Percentiles rank a stretch among this genome's conserved stretches.
Conservation (phyloP, 2,113 vertebrate species). For the Urocitellus parryii region DNA sequence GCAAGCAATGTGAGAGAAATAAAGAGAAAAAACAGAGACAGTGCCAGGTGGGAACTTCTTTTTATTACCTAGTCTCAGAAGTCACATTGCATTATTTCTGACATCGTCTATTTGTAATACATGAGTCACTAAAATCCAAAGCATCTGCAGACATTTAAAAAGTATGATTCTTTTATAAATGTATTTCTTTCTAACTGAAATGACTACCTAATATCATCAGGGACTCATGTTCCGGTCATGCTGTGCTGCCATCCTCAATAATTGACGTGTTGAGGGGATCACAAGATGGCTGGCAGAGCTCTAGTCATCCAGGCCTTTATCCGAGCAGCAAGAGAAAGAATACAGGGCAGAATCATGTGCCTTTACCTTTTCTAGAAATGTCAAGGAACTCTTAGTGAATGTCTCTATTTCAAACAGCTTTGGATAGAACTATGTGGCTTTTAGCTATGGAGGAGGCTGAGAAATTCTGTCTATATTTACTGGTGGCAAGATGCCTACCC, state of each 20-base stretch:
- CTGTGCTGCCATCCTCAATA: neutral
- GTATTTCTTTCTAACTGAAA: neutral
- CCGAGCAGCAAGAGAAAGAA: neutral
- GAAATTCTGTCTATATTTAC: neutral
- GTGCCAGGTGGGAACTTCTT: neutral
- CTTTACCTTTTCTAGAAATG: neutral
- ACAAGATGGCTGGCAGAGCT: neutral
- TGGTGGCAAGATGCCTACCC: neutral
- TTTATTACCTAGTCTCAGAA: neutral
- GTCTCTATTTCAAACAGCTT: neutral
- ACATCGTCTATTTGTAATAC: neutral
- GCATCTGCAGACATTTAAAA: slow-evolving; percentile 25
- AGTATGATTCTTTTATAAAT: neutral
- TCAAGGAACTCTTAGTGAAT: neutral
- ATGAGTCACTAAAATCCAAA: neutral
- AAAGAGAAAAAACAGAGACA: neutral
- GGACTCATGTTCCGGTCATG: neutral
- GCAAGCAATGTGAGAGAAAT: neutral
- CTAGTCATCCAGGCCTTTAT: neutral
- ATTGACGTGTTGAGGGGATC: neutral
- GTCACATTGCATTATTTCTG: neutral
- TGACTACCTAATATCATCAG: neutral
- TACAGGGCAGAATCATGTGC: neutral
- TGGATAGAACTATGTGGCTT: neutral
- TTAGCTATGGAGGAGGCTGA: neutral